These are phyloP conservation scores for Cylloceria caligata DNA, from an alignment of 2,888 invertebrate species.

Conservation along the genomic window DNA sequence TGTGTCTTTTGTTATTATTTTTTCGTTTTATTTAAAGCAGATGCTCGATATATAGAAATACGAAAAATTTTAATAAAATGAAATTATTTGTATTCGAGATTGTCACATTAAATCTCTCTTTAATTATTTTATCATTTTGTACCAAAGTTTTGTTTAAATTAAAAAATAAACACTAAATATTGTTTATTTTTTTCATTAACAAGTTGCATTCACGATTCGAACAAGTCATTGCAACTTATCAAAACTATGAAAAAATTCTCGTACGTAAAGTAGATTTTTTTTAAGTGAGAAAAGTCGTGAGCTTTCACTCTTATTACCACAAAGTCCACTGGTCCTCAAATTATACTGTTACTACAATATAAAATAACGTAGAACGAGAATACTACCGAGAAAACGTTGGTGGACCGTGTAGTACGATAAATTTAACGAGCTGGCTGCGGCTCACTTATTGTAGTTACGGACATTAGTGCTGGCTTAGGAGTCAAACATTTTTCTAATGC, in stretches of 20 bases:
- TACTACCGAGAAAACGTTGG: slow-evolving; percentile 23
- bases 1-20: neutral
- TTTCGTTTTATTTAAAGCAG: no score
- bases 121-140: neutral
- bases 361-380: slow-evolving; percentile 11
- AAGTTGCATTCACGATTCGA: neutral
- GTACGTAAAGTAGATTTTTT: no score
- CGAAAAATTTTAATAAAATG: neutral
- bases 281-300: neutral
- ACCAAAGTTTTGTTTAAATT: neutral
- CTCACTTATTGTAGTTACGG: slow-evolving; percentile 17
- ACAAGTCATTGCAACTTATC: neutral
- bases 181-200: neutral
- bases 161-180: no score
- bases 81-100: neutral
- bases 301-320: neutral
- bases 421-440: slow-evolving; percentile 36
- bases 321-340: neutral
- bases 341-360: slow-evolving; percentile 25
- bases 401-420: slow-evolving; percentile 15
- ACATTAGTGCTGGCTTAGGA: slow-evolving; percentile 26
- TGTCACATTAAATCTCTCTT: no score
- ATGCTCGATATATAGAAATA: neutral
- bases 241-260: neutral
- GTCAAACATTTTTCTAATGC: slow-evolving; percentile 47